Conservation (phyloP, 2,888 invertebrate genomes). For the Drosophila borborema region DNA sequence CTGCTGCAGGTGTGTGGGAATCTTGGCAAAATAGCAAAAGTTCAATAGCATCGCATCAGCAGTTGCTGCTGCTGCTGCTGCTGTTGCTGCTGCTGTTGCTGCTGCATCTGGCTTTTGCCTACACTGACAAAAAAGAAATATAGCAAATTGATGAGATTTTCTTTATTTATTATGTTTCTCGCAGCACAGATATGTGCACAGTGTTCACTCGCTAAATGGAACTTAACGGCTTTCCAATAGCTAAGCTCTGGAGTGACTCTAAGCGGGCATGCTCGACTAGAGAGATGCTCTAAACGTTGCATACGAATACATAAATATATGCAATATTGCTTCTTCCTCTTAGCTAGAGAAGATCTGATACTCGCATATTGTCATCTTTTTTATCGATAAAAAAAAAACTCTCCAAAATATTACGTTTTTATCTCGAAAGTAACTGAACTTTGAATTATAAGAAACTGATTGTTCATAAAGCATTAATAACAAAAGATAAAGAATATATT, state of each 20-base stretch:
- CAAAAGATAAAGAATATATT: too few species aligned
- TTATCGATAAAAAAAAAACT: too few species aligned
- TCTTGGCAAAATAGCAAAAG: constrained; percentile 80
- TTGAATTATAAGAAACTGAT: too few species aligned
- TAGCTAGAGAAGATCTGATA: too few species aligned
- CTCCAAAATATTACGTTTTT: too few species aligned
- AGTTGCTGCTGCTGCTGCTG: constrained; percentile 9
- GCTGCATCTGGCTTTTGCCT: constrained; percentile 20
- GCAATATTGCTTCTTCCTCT: too few species aligned
- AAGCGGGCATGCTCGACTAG: neutral
- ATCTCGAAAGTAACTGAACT: too few species aligned
- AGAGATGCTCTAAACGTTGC: neutral
- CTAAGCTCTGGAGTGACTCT: neutral
- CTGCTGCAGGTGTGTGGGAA: constrained; percentile 77
- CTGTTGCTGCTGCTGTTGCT: constrained; percentile 6
- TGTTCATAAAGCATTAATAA: too few species aligned
- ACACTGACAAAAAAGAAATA: constrained; percentile 19
- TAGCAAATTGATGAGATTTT: neutral
- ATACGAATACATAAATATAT: too few species aligned
- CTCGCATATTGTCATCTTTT: too few species aligned
- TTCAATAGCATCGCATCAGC: constrained; percentile 69
- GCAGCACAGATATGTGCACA: neutral
- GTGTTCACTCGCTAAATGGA: neutral
- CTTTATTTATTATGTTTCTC: neutral
- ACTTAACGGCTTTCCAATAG: neutral